Evolutionary conservation across 2,113 vertebrate species (phyloP).

Genomic region (Catagonus wagneri): DNA sequence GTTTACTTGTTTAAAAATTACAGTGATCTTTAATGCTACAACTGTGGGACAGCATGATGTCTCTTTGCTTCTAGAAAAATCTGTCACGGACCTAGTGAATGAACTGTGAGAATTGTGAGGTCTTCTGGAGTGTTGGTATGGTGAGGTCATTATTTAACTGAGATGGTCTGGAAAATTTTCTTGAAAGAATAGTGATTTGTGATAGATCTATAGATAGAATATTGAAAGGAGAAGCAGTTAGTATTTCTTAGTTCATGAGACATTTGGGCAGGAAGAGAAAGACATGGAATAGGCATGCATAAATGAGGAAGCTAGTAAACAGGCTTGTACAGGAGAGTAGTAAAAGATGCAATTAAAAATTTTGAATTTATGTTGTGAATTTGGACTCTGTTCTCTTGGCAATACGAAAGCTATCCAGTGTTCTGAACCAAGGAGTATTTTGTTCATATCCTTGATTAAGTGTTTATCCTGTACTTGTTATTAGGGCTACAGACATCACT

Average conservation of each 20-base stretch:
- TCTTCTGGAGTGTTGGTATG: background rate
- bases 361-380: conserved; percentile 24
- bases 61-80: conserved; percentile 40
- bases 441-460: background rate
- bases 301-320: conserved; percentile 18
- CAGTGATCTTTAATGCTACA: conserved; percentile 11
- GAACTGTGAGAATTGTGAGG: background rate
- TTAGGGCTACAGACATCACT: background rate
- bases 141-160: conserved; percentile 16
- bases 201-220: background rate
- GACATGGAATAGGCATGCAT: background rate
- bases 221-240: background rate
- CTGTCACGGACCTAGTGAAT: background rate
- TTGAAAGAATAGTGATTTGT: conserved; percentile 14
- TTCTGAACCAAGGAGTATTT: conserved; percentile 29
- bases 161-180: conserved; percentile 16
- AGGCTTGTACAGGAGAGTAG: background rate
- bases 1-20: background rate
- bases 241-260: background rate
- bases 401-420: background rate
- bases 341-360: background rate
- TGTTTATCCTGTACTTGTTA: background rate
- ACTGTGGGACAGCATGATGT: background rate
- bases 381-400: background rate
- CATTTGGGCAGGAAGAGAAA: conserved; percentile 37